Base-by-base conservation (phyloP, 2,888 invertebrate species). In the Oscheius sp. region DNA sequence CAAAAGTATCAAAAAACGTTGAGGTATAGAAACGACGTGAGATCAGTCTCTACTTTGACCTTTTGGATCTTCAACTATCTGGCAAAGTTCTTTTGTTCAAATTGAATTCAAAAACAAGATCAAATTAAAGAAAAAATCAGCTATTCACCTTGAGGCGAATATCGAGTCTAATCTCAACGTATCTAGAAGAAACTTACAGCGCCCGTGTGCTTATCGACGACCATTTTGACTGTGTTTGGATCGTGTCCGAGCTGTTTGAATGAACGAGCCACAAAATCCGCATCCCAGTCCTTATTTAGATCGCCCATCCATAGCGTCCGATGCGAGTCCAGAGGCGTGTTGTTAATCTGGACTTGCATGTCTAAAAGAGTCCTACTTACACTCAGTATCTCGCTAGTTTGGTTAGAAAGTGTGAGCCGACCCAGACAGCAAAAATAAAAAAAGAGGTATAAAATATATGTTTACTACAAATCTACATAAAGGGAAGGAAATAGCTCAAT, bases 261-360 rank as follows among this genome's bases (percentile, higher is more conserved):
- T 4, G 79, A 62, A 59, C 77, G 59, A 9, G 48, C 66, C 5
- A 81, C 62, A 29, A 82, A 84, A n/a, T 85, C 83, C 29, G 82
- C 82, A 11, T 79, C 76, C 86, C 86, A 87, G 9, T 76, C 76
- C 1, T 74, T 57, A 9, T 79, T 77, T 29, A 87, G 73, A 72
- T 87, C 85, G 51, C 87, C 87, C 82, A 87, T 84, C 87, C 87
- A 87, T n/a, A 87, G 80, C 7, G 87, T 87, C 65, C 84, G 37
- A 35, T 87, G 80, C 11, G 82, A 80, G 70, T 82, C 74, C 32
- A 74, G 53, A 11, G 74, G 74, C 11, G 42, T 70, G 29, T 33
- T 58, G 7, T 21, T 58, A 58, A 9, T 37, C 21, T 37, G 37
- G 53, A 68, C 53, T 37, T 42, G 42, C 42, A 42, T 42, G 2